A percentile compares a stretch with the other conserved stretches of the same genome.
Conservation (phyloP, 1,140 invertebrate species). For the Trialeurodes vaporariorum region DNA sequence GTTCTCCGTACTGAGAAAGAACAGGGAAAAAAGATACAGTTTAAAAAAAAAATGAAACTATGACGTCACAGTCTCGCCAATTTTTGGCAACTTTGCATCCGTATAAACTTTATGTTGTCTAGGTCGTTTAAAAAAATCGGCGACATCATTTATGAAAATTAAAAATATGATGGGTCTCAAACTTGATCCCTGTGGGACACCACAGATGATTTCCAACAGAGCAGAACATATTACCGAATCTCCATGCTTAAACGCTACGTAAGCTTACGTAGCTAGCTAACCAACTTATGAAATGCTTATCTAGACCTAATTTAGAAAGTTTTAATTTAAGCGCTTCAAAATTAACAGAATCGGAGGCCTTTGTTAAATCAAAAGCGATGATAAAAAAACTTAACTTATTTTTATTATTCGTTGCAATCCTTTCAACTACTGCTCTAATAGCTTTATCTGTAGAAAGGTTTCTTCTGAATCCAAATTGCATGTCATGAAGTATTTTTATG, state of each 20-base stretch:
- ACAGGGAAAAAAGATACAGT: too few species aligned
- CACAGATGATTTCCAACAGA: not conserved
- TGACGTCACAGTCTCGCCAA: too few species aligned
- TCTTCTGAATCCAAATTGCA: not conserved
- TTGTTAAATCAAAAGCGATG: not conserved
- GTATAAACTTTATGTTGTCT: not conserved
- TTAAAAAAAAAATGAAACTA: too few species aligned
- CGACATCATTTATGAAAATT: conserved; percentile 7
- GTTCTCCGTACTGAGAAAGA: too few species aligned
- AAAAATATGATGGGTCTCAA: conserved; percentile 4
- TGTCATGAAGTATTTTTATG: not conserved
- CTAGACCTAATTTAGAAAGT: not conserved
- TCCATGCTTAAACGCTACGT: not conserved
- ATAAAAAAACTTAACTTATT: not conserved
- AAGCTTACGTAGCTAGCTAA: not conserved
- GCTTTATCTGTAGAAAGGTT: not conserved
- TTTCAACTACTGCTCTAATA: not conserved
- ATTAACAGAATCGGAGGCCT: not conserved
- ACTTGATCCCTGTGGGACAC: not conserved
- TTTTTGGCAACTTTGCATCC: too few species aligned
- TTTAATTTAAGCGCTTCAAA: not conserved
- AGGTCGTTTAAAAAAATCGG: not conserved
- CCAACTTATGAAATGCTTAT: not conserved
- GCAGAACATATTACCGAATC: not conserved
- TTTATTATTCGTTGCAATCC: not conserved